Evolutionary conservation across 1,140 invertebrate genomes (phyloP).

Genomic region (Galendromus occidentalis): DNA sequence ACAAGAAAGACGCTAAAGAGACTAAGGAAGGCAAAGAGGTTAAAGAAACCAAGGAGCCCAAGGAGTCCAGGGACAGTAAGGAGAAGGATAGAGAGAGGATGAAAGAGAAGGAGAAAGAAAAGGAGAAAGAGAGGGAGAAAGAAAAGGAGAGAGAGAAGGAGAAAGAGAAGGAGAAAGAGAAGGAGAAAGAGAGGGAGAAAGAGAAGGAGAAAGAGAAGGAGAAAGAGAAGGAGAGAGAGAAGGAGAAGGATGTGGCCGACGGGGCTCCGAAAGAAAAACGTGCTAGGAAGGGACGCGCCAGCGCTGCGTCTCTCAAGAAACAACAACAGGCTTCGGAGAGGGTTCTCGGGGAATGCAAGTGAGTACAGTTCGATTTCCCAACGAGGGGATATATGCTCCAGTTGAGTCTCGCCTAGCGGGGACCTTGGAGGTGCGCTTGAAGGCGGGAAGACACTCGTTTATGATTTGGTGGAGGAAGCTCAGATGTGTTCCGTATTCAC

Average conservation of each 20-base stretch:
- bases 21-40: not conserved
- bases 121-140: conserved; percentile 14
- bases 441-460: too few relatives aligned
- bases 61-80: conserved; percentile 16
- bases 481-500: too few relatives aligned
- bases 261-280: not conserved
- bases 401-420: too few relatives aligned
- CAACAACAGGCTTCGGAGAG: conserved; percentile 13
- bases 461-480: too few relatives aligned
- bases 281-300: conserved; percentile 15
- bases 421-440: too few relatives aligned
- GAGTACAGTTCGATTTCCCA: conserved; percentile 1
- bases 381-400: too few relatives aligned
- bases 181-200: conserved; percentile 20
- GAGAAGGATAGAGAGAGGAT: conserved; percentile 18
- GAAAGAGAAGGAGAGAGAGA: conserved; percentile 14
- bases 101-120: conserved; percentile 15
- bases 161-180: conserved; percentile 18
- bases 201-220: conserved; percentile 17
- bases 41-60: not conserved
- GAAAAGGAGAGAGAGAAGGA: conserved; percentile 14
- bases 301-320: not conserved
- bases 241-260: conserved; percentile 17
- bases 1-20: conserved; percentile 16
- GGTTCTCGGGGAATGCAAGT: conserved; percentile 23